Evolutionary conservation across 2,888 invertebrate genomes (phyloP).

Genomic region (Eudemis profundana): DNA sequence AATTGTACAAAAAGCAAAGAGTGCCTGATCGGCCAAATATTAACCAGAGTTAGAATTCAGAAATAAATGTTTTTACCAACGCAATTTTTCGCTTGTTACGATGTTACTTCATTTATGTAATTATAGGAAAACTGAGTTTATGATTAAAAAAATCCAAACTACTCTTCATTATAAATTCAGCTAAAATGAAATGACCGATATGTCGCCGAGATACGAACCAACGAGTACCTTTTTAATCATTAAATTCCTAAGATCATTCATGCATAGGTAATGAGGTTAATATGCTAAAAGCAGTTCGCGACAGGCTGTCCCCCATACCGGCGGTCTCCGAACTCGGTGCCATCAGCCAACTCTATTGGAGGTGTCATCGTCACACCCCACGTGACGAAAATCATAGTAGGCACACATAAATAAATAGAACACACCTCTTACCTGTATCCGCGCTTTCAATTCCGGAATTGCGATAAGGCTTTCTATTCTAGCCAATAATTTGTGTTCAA

Average conservation of each 20-base stretch:
- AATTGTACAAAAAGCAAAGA: no score
- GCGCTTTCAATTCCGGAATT: constrained; percentile 7
- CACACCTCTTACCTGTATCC: neutral
- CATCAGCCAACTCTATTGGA: constrained; percentile 34
- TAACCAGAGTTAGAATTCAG: no score
- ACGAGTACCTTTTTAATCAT: constrained; percentile 1
- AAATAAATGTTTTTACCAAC: no score
- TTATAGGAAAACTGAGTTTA: no score
- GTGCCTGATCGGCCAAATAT: no score
- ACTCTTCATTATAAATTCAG: no score
- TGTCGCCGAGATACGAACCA: neutral
- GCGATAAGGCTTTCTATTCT: constrained; percentile 10
- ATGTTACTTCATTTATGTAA: no score
- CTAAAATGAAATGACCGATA: no score
- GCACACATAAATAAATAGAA: constrained; percentile 29
- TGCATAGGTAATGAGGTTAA: constrained; percentile 34
- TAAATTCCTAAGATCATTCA: neutral
- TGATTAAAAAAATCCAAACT: no score
- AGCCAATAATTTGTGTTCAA: constrained; percentile 4
- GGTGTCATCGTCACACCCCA: constrained; percentile 40
- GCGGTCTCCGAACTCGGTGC: constrained; percentile 10
- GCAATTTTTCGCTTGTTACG: no score
- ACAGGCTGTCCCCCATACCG: constrained; percentile 22
- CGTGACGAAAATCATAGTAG: constrained; percentile 25
- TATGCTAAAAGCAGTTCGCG: constrained; percentile 38